Conservation (phyloP, 2,113 vertebrate genomes). For the Laticauda colubrina region DNA sequence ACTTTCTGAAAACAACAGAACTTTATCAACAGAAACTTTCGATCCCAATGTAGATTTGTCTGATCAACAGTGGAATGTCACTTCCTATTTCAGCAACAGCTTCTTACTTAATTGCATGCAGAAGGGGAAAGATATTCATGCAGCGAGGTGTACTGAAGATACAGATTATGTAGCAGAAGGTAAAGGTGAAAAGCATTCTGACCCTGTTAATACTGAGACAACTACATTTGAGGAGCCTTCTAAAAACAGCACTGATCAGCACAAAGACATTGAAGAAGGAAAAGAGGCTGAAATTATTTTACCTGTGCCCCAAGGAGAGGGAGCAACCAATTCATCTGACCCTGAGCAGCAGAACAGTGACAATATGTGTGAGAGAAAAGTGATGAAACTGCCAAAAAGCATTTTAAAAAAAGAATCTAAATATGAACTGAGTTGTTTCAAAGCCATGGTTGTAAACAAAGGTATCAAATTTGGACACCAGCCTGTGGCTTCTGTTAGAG, state of each 20-base stretch:
- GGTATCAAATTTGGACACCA: conserved; percentile 66
- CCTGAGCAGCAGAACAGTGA: conserved; percentile 49
- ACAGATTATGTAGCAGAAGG: conserved; percentile 33
- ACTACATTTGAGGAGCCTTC: conserved; percentile 48
- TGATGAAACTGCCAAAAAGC: conserved; percentile 72
- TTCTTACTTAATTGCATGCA: conserved; percentile 45
- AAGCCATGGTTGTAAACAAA: conserved; percentile 53
- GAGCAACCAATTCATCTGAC: conserved; percentile 36
- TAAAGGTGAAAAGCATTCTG: conserved; percentile 59
- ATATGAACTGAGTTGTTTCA: conserved; percentile 53
- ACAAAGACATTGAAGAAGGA: conserved; percentile 33
- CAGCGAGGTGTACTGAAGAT: conserved; percentile 49
- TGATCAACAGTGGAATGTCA: conserved; percentile 57
- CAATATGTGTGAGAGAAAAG: conserved; percentile 56
- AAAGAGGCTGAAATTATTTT: conserved; percentile 38
- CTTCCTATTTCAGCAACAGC: conserved; percentile 31
- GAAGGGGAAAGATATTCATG: conserved; percentile 44
- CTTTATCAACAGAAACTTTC: conserved; percentile 52
- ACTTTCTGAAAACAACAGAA: conserved; percentile 57
- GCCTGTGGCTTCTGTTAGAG: conserved; percentile 73
- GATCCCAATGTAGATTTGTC: conserved; percentile 61
- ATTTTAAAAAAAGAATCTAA: conserved; percentile 86
- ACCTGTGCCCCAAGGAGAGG: conserved; percentile 31
- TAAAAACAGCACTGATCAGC: conserved; percentile 40
- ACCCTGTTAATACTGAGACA: conserved; percentile 37